A percentile compares a stretch with the other conserved stretches of the same genome.
These are phyloP conservation scores for Rhinogobio ventralis DNA, from an alignment of 2,797 vertebrate species.

Conservation along the genomic window DNA sequence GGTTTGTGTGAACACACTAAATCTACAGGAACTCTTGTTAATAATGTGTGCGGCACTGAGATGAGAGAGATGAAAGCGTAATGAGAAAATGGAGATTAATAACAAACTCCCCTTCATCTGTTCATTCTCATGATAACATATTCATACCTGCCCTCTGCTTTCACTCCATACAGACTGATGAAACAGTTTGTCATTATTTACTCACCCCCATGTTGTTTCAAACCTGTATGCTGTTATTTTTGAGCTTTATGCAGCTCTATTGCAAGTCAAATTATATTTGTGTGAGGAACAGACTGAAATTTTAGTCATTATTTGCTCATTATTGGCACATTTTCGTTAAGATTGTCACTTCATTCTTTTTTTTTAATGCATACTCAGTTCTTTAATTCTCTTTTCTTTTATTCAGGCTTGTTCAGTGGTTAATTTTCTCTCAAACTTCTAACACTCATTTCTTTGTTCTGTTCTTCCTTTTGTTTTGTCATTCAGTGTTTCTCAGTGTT, in stretches of 20 bases:
- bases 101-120: conserved; percentile 9
- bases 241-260: background rate
- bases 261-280: background rate
- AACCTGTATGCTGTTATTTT: background rate
- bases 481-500: background rate
- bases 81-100: conserved; percentile 23
- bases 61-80: conserved; percentile 24
- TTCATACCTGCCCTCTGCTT: background rate
- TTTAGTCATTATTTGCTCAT: background rate
- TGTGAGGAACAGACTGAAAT: background rate
- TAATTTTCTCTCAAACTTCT: background rate
- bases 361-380: background rate
- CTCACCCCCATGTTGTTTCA: conserved; percentile 2
- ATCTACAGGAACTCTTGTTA: conserved; percentile 16
- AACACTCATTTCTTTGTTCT: too few species aligned
- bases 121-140: conserved; percentile 13
- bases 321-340: too few species aligned
- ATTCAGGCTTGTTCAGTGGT: background rate
- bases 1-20: background rate
- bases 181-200: background rate
- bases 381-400: too few species aligned
- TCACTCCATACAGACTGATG: background rate
- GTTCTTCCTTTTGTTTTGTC: background rate
- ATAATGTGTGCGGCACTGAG: conserved; percentile 18
- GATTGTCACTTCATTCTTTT: background rate